phyloP scores from a whole-genome alignment of 2,797 vertebrate species.

The Emydoidea blandingii region DNA sequence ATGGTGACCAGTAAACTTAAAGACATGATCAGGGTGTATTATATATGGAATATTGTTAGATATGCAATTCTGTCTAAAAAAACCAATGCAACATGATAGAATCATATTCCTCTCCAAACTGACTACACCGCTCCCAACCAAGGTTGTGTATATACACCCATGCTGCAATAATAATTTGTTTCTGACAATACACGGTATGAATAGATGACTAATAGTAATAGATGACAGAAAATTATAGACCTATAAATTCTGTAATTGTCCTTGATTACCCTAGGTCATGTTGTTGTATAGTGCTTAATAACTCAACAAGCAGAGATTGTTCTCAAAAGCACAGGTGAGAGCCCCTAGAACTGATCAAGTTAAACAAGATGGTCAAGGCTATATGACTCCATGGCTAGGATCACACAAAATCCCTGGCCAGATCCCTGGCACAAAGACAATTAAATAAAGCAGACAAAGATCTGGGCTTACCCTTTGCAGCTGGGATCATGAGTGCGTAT shows the following conservation, averaged over 20 bases:
- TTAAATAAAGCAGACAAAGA: background rate
- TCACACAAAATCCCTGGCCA: background rate
- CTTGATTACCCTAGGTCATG: background rate
- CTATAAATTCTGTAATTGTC: background rate
- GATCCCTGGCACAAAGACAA: background rate
- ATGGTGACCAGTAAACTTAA: background rate
- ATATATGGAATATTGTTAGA: background rate
- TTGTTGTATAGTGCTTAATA: background rate
- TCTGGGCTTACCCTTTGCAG: background rate
- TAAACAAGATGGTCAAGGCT: background rate
- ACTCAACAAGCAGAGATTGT: no score
- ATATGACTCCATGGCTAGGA: background rate
- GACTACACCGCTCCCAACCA: background rate
- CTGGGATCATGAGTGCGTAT: background rate
- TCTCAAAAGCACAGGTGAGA: no score
- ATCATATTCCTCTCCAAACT: background rate
- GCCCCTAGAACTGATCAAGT: background rate
- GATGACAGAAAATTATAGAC: background rate
- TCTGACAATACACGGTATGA: background rate
- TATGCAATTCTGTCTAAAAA: background rate
- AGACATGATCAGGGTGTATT: background rate
- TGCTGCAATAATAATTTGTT: background rate
- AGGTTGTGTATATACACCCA: background rate
- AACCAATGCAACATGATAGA: background rate
- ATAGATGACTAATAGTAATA: background rate